Evolutionary conservation across 2,113 vertebrate genomes (phyloP).

Genomic region (Apteryx owenii): DNA sequence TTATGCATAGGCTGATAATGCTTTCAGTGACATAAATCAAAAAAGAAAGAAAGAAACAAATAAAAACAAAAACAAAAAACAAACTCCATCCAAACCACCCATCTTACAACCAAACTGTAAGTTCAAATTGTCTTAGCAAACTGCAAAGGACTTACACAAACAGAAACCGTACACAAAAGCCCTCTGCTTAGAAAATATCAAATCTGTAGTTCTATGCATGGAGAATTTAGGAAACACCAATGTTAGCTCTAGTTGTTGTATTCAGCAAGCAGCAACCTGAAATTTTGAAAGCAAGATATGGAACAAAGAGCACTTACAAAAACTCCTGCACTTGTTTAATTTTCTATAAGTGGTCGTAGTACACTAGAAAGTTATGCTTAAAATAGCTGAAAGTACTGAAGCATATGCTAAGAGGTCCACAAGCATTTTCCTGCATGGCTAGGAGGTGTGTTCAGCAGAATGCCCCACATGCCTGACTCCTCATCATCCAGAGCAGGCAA

Average conservation of each 20-base stretch:
- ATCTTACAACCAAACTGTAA: neutral
- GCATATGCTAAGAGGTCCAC: neutral
- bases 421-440: neutral
- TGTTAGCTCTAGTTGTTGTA: neutral
- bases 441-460: neutral
- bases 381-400: neutral
- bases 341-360: neutral
- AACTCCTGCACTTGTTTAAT: neutral
- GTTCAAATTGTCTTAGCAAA: neutral
- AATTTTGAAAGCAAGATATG: neutral
- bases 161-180: neutral
- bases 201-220: neutral
- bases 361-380: neutral
- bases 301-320: neutral
- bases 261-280: neutral
- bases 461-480: accelerated
- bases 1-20: neutral
- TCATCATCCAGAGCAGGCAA: neutral
- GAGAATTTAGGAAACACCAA: neutral
- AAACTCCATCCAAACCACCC: neutral
- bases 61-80: neutral
- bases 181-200: neutral
- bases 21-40: neutral
- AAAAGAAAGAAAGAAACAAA: neutral
- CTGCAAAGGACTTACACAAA: neutral